Percentiles rank a stretch among this genome's conserved stretches.
phyloP scores from a whole-genome alignment of 1,140 invertebrate genomes.

The Micrasema longulum region DNA sequence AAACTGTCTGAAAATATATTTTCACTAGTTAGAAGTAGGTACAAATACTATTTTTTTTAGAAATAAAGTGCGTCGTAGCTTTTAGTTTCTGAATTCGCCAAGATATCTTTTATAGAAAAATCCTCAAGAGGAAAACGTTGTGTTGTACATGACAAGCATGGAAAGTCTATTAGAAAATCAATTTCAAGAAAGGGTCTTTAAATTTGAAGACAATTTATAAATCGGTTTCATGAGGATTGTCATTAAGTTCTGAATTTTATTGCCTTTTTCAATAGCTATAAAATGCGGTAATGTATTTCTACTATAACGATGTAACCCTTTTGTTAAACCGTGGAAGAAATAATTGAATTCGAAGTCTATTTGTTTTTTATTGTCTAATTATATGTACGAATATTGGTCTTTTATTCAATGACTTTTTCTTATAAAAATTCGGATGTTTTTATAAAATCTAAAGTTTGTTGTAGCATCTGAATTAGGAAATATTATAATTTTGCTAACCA shows the following conservation, averaged over 20 bases:
- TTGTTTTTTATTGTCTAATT: conserved; percentile 21
- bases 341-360: conserved; percentile 35
- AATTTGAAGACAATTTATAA: conserved; percentile 54
- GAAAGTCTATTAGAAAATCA: conserved; percentile 52
- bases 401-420: no score
- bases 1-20: no score
- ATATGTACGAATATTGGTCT: no score
- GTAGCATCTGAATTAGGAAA: no score
- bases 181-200: conserved; percentile 53
- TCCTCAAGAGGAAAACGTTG: conserved; percentile 36
- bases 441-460: no score
- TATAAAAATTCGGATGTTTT: no score
- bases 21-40: no score
- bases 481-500: no score
- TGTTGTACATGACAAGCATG: conserved; percentile 37
- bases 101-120: no score
- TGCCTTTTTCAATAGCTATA: conserved; percentile 39
- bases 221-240: conserved; percentile 47
- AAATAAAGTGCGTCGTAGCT: no score
- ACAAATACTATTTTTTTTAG: background rate
- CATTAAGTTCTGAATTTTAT: conserved; percentile 47
- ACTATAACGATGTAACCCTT: conserved; percentile 30
- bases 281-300: conserved; percentile 40
- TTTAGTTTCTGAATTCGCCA: no score
- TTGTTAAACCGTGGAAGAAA: conserved; percentile 11